Percentiles rank a stretch among this genome's conserved stretches.
Conservation (phyloP, 2,888 invertebrate genomes). For the Teinopalpus imperialis region DNA sequence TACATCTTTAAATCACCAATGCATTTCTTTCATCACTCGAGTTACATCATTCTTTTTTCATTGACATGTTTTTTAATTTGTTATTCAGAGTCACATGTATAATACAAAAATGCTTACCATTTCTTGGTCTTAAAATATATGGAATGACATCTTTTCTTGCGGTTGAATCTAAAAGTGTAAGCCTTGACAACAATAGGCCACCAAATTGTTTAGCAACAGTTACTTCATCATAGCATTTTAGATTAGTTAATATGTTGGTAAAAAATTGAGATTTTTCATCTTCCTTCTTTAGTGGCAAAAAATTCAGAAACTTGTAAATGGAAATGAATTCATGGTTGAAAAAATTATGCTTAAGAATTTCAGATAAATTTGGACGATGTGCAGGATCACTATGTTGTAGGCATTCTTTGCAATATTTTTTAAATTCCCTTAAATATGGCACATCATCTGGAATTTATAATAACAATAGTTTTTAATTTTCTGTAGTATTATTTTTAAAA, state of each 20-base stretch:
- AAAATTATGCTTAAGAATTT: slow-evolving; percentile 87
- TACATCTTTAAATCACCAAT: no score
- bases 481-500: background rate
- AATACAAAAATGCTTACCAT: slow-evolving; percentile 79
- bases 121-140: slow-evolving; percentile 85
- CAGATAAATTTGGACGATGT: slow-evolving; percentile 85
- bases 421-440: slow-evolving; percentile 86
- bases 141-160: slow-evolving; percentile 89
- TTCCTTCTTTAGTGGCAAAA: slow-evolving; percentile 90
- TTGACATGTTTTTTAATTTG: no score
- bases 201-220: slow-evolving; percentile 92
- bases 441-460: slow-evolving; percentile 81
- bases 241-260: slow-evolving; percentile 84
- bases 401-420: slow-evolving; percentile 85
- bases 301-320: slow-evolving; percentile 91
- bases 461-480: slow-evolving; percentile 1
- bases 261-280: slow-evolving; percentile 91
- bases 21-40: no score
- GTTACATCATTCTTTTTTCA: no score
- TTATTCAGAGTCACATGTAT: no score
- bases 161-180: slow-evolving; percentile 91
- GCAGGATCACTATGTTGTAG: slow-evolving; percentile 85
- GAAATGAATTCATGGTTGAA: slow-evolving; percentile 93
- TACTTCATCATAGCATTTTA: slow-evolving; percentile 88
- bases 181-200: slow-evolving; percentile 88